A percentile compares a stretch with the other conserved stretches of the same genome.
Evolutionary conservation across 53 echinoderm and acorn worm species (phyloP).

Genomic region (Apostichopus leukothele): DNA sequence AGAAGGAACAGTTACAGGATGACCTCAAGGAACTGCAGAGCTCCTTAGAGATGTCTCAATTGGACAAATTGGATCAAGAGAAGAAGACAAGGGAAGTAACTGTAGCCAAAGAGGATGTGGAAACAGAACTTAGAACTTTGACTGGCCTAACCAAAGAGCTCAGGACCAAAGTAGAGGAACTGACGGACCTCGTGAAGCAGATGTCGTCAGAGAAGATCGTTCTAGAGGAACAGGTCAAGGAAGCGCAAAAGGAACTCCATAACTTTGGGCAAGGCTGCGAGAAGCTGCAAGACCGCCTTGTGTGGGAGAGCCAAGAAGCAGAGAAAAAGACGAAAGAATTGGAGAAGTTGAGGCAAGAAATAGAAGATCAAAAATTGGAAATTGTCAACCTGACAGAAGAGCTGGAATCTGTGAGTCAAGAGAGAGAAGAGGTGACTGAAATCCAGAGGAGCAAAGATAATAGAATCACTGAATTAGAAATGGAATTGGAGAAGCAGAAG

Average conservation of each 20-base stretch:
- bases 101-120: not conserved
- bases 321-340: constrained; percentile 42
- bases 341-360: constrained; percentile 48
- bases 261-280: constrained; percentile 27
- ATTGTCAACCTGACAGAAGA: constrained; percentile 47
- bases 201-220: constrained; percentile 52
- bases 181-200: constrained; percentile 44
- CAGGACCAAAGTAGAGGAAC: constrained; percentile 45
- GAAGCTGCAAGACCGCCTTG: not conserved
- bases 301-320: not conserved
- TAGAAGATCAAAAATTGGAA: constrained; percentile 44
- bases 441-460: constrained; percentile 35
- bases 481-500: constrained; percentile 6
- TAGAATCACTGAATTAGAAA: constrained; percentile 16
- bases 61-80: constrained; percentile 43
- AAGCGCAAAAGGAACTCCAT: constrained; percentile 47
- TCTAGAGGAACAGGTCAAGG: constrained; percentile 48
- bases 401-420: constrained; percentile 51
- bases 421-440: constrained; percentile 31
- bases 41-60: constrained; percentile 40
- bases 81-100: constrained; percentile 37
- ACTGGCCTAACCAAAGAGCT: constrained; percentile 15
- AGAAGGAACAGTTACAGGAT: constrained; percentile 49
- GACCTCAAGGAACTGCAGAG: constrained; percentile 29
- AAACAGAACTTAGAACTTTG: not conserved